phyloP scores from a whole-genome alignment of 2,113 vertebrate species.

The Lepus americanus region DNA sequence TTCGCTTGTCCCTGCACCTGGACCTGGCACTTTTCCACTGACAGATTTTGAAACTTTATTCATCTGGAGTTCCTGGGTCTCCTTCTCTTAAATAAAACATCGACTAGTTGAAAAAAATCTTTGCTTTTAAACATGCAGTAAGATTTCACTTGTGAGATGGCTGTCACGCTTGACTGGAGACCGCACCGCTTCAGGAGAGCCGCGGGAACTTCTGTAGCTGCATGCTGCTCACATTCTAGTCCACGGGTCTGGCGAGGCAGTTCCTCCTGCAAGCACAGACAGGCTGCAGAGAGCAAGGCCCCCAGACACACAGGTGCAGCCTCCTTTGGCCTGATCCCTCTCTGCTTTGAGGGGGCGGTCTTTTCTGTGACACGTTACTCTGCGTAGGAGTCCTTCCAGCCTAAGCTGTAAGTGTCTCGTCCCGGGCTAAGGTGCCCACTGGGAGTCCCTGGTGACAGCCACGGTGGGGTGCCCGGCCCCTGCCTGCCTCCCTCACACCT shows the following conservation, averaged over 20 bases:
- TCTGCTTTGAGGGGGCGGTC: neutral
- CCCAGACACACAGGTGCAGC: neutral
- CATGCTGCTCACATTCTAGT: neutral
- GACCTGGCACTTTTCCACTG: neutral
- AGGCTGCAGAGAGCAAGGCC: neutral
- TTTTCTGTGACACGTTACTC: neutral
- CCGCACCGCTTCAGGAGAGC: neutral
- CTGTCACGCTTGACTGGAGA: neutral
- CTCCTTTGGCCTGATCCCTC: neutral
- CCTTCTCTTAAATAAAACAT: neutral
- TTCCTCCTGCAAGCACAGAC: neutral
- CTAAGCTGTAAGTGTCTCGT: neutral
- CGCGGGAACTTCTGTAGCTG: neutral
- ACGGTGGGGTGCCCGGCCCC: fast-evolving
- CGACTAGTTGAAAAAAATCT: neutral
- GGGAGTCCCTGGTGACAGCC: neutral
- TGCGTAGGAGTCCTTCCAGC: neutral
- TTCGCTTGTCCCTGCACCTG: neutral
- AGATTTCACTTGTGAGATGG: neutral
- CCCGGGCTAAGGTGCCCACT: neutral
- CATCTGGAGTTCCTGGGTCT: neutral
- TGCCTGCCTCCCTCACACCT: neutral
- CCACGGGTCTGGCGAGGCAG: neutral
- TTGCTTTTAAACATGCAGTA: neutral
- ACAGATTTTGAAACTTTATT: neutral